phyloP scores from a whole-genome alignment of 2,888 invertebrate species.

The Macrophya annulata region DNA sequence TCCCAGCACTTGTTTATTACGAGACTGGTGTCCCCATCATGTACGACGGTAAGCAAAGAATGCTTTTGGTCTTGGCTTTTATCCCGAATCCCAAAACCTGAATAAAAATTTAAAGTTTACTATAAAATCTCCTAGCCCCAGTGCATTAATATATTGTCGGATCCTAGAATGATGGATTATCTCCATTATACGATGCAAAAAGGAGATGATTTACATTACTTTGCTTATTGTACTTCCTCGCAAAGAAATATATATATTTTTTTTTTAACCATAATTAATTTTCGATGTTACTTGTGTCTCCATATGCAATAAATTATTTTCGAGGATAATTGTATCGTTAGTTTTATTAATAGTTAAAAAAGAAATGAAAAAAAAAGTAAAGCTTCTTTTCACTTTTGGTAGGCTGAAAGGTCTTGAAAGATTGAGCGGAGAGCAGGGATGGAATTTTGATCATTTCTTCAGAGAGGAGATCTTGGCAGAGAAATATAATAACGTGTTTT shows the following conservation, averaged over 20 bases:
- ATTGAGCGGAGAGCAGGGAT: slow-evolving; percentile 28
- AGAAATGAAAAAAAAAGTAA: not conserved
- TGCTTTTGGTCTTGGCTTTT: slow-evolving; percentile 47
- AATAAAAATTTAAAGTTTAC: not conserved
- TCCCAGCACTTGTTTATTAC: slow-evolving; percentile 95
- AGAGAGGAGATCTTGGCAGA: not conserved
- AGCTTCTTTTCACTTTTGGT: not conserved
- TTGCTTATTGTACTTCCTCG: not conserved
- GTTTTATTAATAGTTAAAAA: not conserved
- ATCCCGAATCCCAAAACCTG: slow-evolving; percentile 31
- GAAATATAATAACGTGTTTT: too few relatives aligned
- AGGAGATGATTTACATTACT: slow-evolving; percentile 30
- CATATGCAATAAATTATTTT: not conserved
- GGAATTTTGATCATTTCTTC: slow-evolving; percentile 3
- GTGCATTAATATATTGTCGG: slow-evolving; percentile 36
- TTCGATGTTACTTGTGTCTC: slow-evolving; percentile 3
- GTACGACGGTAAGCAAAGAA: slow-evolving; percentile 91
- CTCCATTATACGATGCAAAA: not conserved
- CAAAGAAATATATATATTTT: not conserved
- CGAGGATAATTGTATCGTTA: not conserved
- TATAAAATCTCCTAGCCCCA: slow-evolving; percentile 20
- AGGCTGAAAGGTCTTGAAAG: slow-evolving; percentile 7
- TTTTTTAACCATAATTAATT: not conserved
- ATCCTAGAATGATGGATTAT: slow-evolving; percentile 50
- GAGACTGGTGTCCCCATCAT: slow-evolving; percentile 96